Evolutionary conservation across 2,797 vertebrate species (phyloP), one percentile per base, ranked within the genome.

Genomic region (Balearica regulorum): DNA sequence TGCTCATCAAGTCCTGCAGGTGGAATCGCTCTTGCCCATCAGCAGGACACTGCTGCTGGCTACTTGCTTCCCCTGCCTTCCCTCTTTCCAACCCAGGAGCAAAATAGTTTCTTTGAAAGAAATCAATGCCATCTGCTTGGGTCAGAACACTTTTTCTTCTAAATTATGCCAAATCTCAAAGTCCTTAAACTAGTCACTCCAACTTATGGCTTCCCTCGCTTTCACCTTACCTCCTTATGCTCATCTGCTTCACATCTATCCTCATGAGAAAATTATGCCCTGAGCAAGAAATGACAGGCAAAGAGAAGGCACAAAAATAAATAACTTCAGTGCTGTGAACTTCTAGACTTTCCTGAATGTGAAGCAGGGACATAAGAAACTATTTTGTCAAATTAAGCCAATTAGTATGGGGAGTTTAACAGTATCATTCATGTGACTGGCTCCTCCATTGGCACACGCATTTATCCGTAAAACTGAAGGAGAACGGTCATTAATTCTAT

Each of bases 191-290:
- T n/a, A 31, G 6, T n/a, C 25, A 41, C 51, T 83, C n/a, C 57
- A 53, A 10, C 5, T 22, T 51, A 10, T 0, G 14, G 39, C 14
- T 65, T 65, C 39, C 35, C 0, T 0, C 2, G 1, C 35, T 66
- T 89, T 61, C 16, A n/a, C 18, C 19, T 29, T 9, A 49, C 22
- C 39, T 55, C 37, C 39, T 66, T 15, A 33, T 3, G 8, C 26
- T 58, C 49, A 87, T 18, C 11, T 21, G 75, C 46, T 25, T 76
- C 68, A 88, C 43, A 83, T 25, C 33, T 14, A 15, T 16, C n/a
- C 29, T 81, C 16, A 55, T 48, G 51, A 53, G 51, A 53, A 53
- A 53, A 28, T 53, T 53, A 20, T 13, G 7, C 16, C 11, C 35
- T 3, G 1, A 82, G 28, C 15, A 66, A 76, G 31, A 82, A 78